phyloP scores from a whole-genome alignment of 2,113 vertebrate species.

The Coreoperca whiteheadi region DNA sequence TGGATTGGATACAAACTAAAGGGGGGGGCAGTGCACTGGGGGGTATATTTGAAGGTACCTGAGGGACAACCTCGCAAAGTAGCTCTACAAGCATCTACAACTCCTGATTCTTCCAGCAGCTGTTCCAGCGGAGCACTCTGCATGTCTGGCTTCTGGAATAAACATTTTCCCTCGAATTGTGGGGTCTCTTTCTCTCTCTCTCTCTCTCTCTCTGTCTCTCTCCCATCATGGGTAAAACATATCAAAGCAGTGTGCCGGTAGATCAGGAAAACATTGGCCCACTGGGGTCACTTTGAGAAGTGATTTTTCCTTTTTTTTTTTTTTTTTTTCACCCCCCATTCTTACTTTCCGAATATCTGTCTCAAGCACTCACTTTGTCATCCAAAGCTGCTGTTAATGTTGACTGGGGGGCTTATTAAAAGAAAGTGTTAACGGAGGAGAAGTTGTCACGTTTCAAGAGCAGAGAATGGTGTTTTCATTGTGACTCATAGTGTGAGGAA shows the following conservation, averaged over 20 bases:
- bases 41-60: constrained; percentile 45
- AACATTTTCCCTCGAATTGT: constrained; percentile 71
- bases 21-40: constrained; percentile 18
- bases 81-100: constrained; percentile 51
- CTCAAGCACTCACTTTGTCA: constrained; percentile 58
- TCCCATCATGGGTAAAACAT: constrained; percentile 53
- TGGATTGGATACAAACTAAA: constrained; percentile 43
- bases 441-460: constrained; percentile 36
- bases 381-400: constrained; percentile 43
- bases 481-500: background rate
- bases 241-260: constrained; percentile 64
- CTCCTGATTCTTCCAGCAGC: constrained; percentile 79
- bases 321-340: constrained; percentile 5
- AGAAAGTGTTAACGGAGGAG: constrained; percentile 60
- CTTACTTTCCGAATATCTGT: constrained; percentile 55
- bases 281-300: constrained; percentile 63
- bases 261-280: constrained; percentile 66
- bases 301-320: constrained; percentile 45
- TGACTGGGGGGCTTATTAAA: constrained; percentile 52
- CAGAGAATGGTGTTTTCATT: constrained; percentile 32
- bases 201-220: constrained; percentile 9
- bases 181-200: constrained; percentile 55
- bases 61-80: constrained; percentile 49
- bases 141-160: constrained; percentile 71
- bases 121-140: constrained; percentile 52